phyloP scores from a whole-genome alignment of 2,888 invertebrate species.

The Macaria liturata region DNA sequence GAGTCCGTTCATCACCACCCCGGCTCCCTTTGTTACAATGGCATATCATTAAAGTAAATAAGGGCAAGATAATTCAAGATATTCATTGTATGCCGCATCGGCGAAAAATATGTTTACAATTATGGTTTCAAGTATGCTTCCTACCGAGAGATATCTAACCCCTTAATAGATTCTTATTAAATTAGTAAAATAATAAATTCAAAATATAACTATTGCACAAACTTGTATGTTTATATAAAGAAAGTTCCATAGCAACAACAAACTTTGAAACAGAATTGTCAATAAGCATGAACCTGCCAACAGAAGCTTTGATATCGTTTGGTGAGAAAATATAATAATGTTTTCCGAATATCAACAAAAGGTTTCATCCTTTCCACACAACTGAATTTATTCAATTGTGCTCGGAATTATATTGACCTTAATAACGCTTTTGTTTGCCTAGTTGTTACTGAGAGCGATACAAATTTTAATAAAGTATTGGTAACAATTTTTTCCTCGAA shows the following conservation, averaged over 20 bases:
- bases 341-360: slow-evolving; percentile 9
- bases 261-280: too few relatives aligned
- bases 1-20: slow-evolving; percentile 57
- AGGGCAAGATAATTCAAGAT: slow-evolving; percentile 7
- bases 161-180: too few relatives aligned
- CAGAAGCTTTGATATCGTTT: not conserved
- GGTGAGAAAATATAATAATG: not conserved
- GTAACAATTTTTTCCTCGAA: too few relatives aligned
- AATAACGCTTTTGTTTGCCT: not conserved
- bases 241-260: too few relatives aligned
- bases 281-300: too few relatives aligned
- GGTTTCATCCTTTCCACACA: slow-evolving; percentile 8
- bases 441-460: slow-evolving; percentile 6
- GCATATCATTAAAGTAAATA: slow-evolving; percentile 18
- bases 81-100: not conserved
- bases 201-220: too few relatives aligned
- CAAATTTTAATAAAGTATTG: not conserved
- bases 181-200: too few relatives aligned
- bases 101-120: not conserved
- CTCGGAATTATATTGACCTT: slow-evolving; percentile 1
- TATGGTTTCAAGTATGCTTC: not conserved
- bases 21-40: slow-evolving; percentile 36
- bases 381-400: slow-evolving; percentile 10
- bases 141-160: too few relatives aligned
- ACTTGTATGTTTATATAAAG: too few relatives aligned